Evolutionary conservation across 1,140 invertebrate species (phyloP).

Genomic region (Lamellibrachia luymesi): DNA sequence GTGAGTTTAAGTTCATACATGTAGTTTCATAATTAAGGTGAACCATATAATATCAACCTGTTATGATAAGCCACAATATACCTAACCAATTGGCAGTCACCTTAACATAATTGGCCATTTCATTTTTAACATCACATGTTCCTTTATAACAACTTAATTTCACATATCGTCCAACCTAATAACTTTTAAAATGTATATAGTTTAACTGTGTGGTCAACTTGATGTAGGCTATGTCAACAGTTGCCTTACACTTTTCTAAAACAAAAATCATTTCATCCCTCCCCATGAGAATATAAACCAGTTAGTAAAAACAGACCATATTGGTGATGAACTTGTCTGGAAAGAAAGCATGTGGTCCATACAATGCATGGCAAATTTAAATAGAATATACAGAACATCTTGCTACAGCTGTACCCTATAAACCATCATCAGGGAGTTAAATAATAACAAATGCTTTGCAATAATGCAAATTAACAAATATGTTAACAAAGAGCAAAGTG

Average conservation of each 20-base stretch:
- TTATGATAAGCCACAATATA: neutral
- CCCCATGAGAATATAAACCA: neutral
- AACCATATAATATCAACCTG: neutral
- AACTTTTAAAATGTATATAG: neutral
- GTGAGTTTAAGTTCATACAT: neutral
- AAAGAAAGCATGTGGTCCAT: neutral
- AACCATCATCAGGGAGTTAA: neutral
- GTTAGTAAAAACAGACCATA: too few species aligned
- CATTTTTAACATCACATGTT: neutral
- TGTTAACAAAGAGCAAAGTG: neutral
- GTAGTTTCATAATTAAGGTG: neutral
- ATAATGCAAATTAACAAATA: neutral
- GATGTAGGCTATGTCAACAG: neutral
- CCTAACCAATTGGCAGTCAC: neutral
- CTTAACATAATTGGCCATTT: neutral
- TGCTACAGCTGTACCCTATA: neutral
- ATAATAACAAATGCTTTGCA: neutral
- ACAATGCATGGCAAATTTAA: too few species aligned
- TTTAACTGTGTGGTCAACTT: neutral
- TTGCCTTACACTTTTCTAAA: too few species aligned
- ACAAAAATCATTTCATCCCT: neutral
- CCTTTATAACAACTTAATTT: neutral
- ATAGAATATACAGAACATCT: neutral
- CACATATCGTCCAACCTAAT: neutral
- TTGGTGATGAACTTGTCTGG: neutral